A percentile compares a stretch with the other conserved stretches of the same genome.
Evolutionary conservation across 2,888 invertebrate genomes (phyloP).

Genomic region (Cantharis rustica): DNA sequence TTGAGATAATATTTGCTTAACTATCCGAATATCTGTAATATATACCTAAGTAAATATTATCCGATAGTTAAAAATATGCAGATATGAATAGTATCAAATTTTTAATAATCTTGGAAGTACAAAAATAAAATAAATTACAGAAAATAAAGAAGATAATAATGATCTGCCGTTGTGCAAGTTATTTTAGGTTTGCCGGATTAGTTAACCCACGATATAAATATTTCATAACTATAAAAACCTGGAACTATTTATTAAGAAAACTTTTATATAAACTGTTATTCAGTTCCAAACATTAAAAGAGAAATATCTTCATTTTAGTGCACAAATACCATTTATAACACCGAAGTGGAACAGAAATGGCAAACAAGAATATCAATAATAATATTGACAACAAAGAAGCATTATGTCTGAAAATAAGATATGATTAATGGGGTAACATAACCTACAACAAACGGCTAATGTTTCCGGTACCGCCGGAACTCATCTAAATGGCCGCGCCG

Average conservation of each 20-base stretch:
- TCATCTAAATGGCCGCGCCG: slow-evolving; percentile 53
- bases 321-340: slow-evolving; percentile 55
- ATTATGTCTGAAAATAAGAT: slow-evolving; percentile 50
- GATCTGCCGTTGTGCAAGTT: neutral
- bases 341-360: slow-evolving; percentile 51
- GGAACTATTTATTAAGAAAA: slow-evolving; percentile 21
- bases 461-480: slow-evolving; percentile 56
- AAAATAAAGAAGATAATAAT: neutral
- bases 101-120: neutral
- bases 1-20: no score
- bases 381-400: slow-evolving; percentile 49
- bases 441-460: slow-evolving; percentile 55
- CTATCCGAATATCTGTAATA: no score
- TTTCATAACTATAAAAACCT: slow-evolving; percentile 15
- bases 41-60: no score
- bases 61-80: neutral
- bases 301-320: slow-evolving; percentile 51
- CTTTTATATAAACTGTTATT: slow-evolving; percentile 19
- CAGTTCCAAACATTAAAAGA: slow-evolving; percentile 38
- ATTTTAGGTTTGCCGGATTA: neutral
- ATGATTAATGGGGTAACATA: slow-evolving; percentile 55
- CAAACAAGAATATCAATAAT: slow-evolving; percentile 57
- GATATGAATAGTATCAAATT: neutral
- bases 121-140: neutral
- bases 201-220: neutral